Evolutionary conservation across 1,140 invertebrate species (phyloP), one percentile per base, ranked within the genome.

Genomic region (Bombus waltoni): DNA sequence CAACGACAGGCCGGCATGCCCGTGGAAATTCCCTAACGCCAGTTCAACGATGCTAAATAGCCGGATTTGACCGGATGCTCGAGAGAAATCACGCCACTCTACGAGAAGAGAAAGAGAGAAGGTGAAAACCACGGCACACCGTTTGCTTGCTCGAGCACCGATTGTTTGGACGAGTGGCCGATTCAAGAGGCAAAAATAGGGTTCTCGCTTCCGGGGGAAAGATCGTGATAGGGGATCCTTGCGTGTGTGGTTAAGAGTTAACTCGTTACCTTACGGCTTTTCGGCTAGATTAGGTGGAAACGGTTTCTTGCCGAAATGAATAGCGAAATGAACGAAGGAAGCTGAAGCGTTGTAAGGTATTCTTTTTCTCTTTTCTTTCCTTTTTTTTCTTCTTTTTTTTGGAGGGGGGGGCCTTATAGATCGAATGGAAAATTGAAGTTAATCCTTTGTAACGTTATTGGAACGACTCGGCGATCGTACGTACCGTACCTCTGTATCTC

Each of bases 141-240:
- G 76, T 79, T 65, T 66, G 59, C n/a, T 44, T 44, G 76, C 40
- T 44, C 59, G 40, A 65, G 40, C 59, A 59, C n/a, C 59, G 59
- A 79, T 44, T 66, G 76, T 66, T 79, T 44, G 76, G 11, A 44
- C 76, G 59, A 66, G 74, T 76, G 74, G 74, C 13, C 32, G 74
- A 57, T 57, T 57, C 74, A 11, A 76, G 74, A 38, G 74, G 74
- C 47, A 57, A 76, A 76, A 76, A 76, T 76, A 76, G 74, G 47
- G 47, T 59, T 59, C 35, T 8, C 42, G 11, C 25, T 76, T 76
- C 25, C 74, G 35, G 35, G 74, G 25, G 5, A 76, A 57, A n/a
- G 35, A 38, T 57, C 35, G 47, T n/a, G 47, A 57, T 38, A 15
- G 28, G 13, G 42, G 71, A 71, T 42, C 40, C 22, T 28, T 18